Evolutionary conservation across 1,140 invertebrate genomes (phyloP).

Genomic region (Drosophila lacteicornis): DNA sequence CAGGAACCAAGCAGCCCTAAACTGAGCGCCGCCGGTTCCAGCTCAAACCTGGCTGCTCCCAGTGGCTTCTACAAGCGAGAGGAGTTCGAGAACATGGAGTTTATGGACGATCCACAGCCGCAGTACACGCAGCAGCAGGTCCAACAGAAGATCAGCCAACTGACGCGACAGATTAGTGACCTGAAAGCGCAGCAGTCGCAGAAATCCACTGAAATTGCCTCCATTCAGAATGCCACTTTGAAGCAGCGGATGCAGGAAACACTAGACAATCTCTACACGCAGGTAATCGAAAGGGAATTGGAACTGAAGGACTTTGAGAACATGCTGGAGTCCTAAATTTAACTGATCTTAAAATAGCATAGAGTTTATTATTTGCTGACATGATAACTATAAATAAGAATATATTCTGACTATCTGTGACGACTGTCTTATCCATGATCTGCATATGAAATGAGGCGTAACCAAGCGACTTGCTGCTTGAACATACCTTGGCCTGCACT

Average conservation of each 20-base stretch:
- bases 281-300: constrained; percentile 92
- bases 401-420: not conserved
- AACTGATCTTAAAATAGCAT: not conserved
- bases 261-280: constrained; percentile 90
- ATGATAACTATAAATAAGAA: not conserved
- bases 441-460: constrained; percentile 25
- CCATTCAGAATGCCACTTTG: constrained; percentile 94
- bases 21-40: constrained; percentile 68
- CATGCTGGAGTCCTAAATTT: constrained; percentile 61
- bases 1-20: constrained; percentile 64
- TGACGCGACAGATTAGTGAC: constrained; percentile 90
- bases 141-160: constrained; percentile 86
- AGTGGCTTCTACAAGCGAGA: constrained; percentile 76
- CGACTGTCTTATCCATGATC: not conserved
- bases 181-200: constrained; percentile 89
- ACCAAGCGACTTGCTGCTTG: not conserved
- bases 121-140: constrained; percentile 85
- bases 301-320: constrained; percentile 85
- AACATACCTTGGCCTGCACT: constrained; percentile 29
- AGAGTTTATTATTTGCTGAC: too few species aligned
- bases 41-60: constrained; percentile 74
- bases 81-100: constrained; percentile 73
- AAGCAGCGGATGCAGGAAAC: constrained; percentile 93
- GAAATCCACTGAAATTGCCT: constrained; percentile 93
- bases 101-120: constrained; percentile 62